A percentile compares a stretch with the other conserved stretches of the same genome.
Evolutionary conservation across 2,888 invertebrate species (phyloP).

Genomic region (Hermaeophaga mercurialis): DNA sequence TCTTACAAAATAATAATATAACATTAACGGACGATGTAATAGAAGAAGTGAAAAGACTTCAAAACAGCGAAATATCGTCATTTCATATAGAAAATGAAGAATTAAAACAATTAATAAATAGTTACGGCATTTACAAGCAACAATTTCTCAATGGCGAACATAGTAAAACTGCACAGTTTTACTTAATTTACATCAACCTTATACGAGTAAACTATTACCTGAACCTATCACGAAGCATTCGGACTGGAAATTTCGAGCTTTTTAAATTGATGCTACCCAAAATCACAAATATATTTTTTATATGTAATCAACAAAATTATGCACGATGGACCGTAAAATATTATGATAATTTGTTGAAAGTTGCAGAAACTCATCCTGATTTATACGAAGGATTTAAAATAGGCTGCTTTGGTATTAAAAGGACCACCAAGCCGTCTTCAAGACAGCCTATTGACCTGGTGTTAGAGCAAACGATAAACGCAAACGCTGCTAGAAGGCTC

Average conservation of each 20-base stretch:
- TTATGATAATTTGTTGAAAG: constrained; percentile 44
- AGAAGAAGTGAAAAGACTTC: constrained; percentile 28
- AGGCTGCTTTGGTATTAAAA: constrained; percentile 46
- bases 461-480: constrained; percentile 50
- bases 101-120: not conserved
- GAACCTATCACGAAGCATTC: constrained; percentile 5
- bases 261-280: constrained; percentile 6
- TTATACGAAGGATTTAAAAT: constrained; percentile 38
- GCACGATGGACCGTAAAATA: constrained; percentile 47
- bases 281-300: constrained; percentile 10
- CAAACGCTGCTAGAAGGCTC: constrained; percentile 34
- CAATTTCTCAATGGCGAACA: not conserved
- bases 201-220: not conserved
- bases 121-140: constrained; percentile 5
- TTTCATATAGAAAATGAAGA: constrained; percentile 1
- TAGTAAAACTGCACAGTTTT: constrained; percentile 4
- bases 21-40: constrained; percentile 26
- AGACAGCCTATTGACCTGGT: constrained; percentile 46
- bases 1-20: constrained; percentile 23
- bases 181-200: constrained; percentile 5
- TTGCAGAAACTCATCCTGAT: constrained; percentile 46
- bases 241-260: constrained; percentile 11
- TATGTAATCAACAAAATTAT: constrained; percentile 44
- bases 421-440: constrained; percentile 49
- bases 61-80: constrained; percentile 2